These are phyloP conservation scores for Clytia hemisphaerica DNA, from an alignment of 30 jellyfish, hydroid and myxozoan genomes.

Conservation along the genomic window DNA sequence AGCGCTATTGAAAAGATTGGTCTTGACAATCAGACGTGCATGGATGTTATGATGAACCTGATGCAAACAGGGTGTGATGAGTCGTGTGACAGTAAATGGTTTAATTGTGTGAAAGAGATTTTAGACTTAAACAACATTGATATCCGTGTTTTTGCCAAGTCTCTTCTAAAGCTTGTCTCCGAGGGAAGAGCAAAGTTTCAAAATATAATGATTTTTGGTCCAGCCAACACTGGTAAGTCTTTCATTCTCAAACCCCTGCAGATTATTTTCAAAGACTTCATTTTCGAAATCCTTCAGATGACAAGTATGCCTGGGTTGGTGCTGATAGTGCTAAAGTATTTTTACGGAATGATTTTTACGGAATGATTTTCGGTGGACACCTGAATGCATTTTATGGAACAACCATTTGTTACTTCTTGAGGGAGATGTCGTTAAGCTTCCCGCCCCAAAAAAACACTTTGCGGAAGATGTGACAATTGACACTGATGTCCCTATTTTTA, in stretches of 20 bases:
- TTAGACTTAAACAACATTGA: neutral
- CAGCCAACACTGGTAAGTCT: slow-evolving; percentile 18
- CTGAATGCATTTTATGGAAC: slow-evolving; percentile 31
- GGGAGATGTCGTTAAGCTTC: slow-evolving; percentile 39
- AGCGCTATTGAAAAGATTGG: no score
- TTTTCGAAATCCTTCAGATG: slow-evolving; percentile 34
- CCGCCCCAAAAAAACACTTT: slow-evolving; percentile 33
- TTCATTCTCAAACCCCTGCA: slow-evolving; percentile 31
- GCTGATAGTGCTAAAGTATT: slow-evolving; percentile 26
- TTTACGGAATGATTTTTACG: no score
- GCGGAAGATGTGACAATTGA: slow-evolving; percentile 29
- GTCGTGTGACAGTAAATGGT: slow-evolving; percentile 25
- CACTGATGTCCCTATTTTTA: no score
- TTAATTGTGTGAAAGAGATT: slow-evolving; percentile 40
- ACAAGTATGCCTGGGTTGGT: slow-evolving; percentile 40
- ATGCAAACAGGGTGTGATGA: slow-evolving; percentile 23
- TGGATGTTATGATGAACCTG: no score
- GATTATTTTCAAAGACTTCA: neutral
- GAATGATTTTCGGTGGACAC: slow-evolving; percentile 37
- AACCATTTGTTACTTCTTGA: slow-evolving; percentile 23
- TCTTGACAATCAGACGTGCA: no score
- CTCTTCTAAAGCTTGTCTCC: slow-evolving; percentile 12
- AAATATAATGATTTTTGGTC: slow-evolving; percentile 19
- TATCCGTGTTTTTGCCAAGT: slow-evolving; percentile 17
- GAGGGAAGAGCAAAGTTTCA: slow-evolving; percentile 34